These are phyloP conservation scores for Eurystomus glaucurus DNA, from an alignment of 2,797 vertebrate genomes.

Conservation along the genomic window DNA sequence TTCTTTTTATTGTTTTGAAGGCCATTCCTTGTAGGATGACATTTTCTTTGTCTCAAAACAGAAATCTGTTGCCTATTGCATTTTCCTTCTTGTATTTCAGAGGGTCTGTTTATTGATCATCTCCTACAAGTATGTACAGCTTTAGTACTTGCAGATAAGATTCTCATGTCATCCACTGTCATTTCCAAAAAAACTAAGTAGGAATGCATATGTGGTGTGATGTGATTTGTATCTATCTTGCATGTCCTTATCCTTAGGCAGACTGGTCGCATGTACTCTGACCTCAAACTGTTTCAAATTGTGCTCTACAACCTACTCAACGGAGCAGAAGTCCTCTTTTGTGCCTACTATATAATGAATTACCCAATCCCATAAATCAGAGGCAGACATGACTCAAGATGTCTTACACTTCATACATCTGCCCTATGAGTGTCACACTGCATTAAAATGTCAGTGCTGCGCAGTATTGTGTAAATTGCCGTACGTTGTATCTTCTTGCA, in stretches of 20 bases:
- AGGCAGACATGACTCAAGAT: accelerated
- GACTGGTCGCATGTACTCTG: not conserved
- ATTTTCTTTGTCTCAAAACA: not conserved
- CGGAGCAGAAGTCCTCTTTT: not conserved
- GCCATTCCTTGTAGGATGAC: not conserved
- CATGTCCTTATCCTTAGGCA: not conserved
- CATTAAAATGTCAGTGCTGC: not conserved
- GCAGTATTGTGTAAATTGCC: not conserved
- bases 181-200: not conserved
- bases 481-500: accelerated
- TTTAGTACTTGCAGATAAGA: not conserved
- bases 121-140: not conserved
- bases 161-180: not conserved
- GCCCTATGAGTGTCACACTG: accelerated
- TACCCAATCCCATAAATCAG: not conserved
- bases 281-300: not conserved
- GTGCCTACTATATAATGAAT: not conserved
- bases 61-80: not conserved
- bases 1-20: not conserved
- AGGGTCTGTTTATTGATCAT: too few species aligned
- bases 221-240: accelerated
- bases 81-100: not conserved
- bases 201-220: accelerated
- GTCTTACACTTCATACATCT: not conserved
- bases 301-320: not conserved